phyloP scores from a whole-genome alignment of 2,797 vertebrate species.

The Eremophila alpestris region DNA sequence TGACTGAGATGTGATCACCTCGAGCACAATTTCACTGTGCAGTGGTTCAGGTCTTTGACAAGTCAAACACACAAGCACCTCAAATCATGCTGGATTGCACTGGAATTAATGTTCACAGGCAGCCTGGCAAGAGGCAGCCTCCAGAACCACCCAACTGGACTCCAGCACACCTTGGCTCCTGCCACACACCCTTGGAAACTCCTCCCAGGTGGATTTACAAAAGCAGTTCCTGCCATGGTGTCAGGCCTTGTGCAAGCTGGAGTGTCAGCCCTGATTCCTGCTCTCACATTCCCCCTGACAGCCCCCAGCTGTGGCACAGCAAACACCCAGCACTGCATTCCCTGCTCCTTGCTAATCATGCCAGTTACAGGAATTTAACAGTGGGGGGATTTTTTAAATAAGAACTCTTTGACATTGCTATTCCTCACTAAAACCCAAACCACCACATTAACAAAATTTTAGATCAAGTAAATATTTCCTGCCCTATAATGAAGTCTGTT shows the following conservation, averaged over 20 bases:
- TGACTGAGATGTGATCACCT: not conserved
- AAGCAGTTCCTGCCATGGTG: not conserved
- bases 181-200: not conserved
- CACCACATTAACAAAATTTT: not conserved
- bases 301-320: not conserved
- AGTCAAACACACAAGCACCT: not conserved
- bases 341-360: not conserved
- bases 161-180: not conserved
- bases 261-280: not conserved
- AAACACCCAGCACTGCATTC: not conserved
- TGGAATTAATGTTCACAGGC: not conserved
- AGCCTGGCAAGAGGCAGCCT: not conserved
- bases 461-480: not conserved
- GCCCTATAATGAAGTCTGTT: not conserved
- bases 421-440: not conserved
- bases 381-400: rapidly evolving
- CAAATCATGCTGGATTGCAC: not conserved
- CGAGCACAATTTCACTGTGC: not conserved
- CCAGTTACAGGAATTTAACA: not conserved
- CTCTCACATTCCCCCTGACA: not conserved
- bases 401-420: not conserved
- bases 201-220: not conserved
- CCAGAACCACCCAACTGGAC: not conserved
- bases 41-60: not conserved
- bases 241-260: not conserved